phyloP scores from a whole-genome alignment of 2,113 vertebrate species.

The Tor tambroides region DNA sequence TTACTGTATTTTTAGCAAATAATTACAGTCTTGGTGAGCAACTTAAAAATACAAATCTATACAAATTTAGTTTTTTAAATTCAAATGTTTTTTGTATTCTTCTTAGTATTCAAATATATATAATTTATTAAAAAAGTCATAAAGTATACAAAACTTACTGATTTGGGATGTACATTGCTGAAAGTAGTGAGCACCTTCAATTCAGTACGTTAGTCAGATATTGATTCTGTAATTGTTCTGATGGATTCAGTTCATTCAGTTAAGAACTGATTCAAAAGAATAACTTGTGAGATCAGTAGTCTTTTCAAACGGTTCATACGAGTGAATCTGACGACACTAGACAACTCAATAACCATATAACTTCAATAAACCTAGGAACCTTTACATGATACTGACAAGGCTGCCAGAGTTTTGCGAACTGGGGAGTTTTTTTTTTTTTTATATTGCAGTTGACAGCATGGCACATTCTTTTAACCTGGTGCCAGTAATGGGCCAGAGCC shows the following conservation, averaged over 20 bases:
- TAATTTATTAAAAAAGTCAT: too few species aligned
- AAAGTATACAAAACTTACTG: neutral
- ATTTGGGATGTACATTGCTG: neutral
- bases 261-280: neutral
- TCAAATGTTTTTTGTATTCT: too few species aligned
- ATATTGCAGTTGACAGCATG: neutral
- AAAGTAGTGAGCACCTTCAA: neutral
- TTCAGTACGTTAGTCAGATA: neutral
- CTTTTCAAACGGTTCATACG: neutral
- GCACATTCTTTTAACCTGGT: neutral
- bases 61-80: too few species aligned
- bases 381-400: neutral
- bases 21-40: too few species aligned
- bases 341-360: neutral
- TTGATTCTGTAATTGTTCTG: neutral
- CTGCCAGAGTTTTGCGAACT: neutral
- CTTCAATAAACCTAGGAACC: neutral
- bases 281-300: neutral
- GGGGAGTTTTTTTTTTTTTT: neutral
- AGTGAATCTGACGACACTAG: neutral
- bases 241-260: neutral
- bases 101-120: too few species aligned
- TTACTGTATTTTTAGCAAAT: too few species aligned
- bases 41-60: too few species aligned
- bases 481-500: conserved; percentile 21